phyloP scores from a whole-genome alignment of 2,797 vertebrate species.

The Mycteria americana region DNA sequence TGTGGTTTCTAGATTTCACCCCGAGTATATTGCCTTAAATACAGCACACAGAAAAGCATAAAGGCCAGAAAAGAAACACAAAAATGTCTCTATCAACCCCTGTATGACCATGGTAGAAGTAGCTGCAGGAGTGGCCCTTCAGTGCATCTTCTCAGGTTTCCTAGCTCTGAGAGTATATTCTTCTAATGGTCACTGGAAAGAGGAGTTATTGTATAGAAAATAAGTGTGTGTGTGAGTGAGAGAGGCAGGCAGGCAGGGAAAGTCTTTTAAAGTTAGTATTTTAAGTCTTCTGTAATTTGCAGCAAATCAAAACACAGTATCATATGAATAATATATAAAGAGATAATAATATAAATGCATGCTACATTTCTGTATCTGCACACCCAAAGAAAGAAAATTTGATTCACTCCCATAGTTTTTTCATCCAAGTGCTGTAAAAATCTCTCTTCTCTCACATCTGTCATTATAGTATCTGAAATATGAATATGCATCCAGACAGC shows the following conservation, averaged over 20 bases:
- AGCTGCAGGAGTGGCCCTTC: background rate
- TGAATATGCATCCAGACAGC: background rate
- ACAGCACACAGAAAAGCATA: background rate
- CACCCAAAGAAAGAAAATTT: background rate
- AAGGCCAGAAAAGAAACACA: background rate
- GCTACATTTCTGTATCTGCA: background rate
- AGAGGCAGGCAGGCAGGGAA: background rate
- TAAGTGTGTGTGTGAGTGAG: background rate
- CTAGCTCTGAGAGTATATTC: background rate
- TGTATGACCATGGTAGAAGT: background rate
- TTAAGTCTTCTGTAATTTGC: background rate
- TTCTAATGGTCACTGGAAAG: background rate
- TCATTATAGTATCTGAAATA: background rate
- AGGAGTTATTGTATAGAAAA: background rate
- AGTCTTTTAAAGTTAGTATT: background rate
- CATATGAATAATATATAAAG: background rate
- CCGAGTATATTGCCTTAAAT: background rate
- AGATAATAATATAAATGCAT: background rate
- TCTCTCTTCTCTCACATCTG: background rate
- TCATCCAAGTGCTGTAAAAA: background rate
- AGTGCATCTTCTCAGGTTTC: background rate
- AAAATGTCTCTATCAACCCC: background rate
- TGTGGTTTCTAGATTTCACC: background rate
- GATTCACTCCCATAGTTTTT: background rate
- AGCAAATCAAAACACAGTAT: slow-evolving; percentile 9